Percentiles rank a stretch among this genome's conserved stretches.
Conservation (phyloP, 2,113 vertebrate species). For the Dendropsophus ebraccatus region DNA sequence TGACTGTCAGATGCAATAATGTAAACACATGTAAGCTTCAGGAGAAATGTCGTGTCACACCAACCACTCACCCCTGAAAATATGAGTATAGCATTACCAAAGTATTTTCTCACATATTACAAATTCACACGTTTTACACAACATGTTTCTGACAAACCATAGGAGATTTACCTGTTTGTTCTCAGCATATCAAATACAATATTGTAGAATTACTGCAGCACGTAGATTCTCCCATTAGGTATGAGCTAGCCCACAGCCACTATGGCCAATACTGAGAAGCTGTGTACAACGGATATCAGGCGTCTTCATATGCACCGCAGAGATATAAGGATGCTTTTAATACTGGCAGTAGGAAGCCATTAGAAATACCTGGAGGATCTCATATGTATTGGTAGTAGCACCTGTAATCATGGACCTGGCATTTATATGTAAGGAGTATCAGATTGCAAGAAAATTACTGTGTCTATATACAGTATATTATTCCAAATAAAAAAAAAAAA, state of each 20-base stretch:
- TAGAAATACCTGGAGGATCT: too few species aligned
- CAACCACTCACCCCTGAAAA: conserved; percentile 15
- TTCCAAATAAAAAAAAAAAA: too few species aligned
- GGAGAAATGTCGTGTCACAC: conserved; percentile 14
- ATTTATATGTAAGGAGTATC: too few species aligned
- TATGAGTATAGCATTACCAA: conserved; percentile 2
- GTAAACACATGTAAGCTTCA: conserved; percentile 16
- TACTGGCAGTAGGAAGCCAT: too few species aligned
- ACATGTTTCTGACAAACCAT: neutral
- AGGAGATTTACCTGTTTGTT: neutral
- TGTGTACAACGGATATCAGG: neutral
- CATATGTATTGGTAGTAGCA: too few species aligned
- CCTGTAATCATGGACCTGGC: too few species aligned
- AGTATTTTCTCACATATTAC: conserved; percentile 34
- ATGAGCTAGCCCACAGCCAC: neutral
- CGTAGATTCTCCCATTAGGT: neutral
- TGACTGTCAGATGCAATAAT: conserved; percentile 15
- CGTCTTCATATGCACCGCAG: too few species aligned
- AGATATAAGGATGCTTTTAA: too few species aligned
- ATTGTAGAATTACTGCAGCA: neutral
- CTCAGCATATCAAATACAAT: neutral
- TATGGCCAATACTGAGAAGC: neutral
- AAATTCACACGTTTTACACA: conserved; percentile 29
- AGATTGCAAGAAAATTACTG: too few species aligned
- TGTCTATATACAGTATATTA: too few species aligned